These are phyloP conservation scores for Harmothoe impar DNA, from an alignment of 2,888 invertebrate genomes.

Conservation along the genomic window DNA sequence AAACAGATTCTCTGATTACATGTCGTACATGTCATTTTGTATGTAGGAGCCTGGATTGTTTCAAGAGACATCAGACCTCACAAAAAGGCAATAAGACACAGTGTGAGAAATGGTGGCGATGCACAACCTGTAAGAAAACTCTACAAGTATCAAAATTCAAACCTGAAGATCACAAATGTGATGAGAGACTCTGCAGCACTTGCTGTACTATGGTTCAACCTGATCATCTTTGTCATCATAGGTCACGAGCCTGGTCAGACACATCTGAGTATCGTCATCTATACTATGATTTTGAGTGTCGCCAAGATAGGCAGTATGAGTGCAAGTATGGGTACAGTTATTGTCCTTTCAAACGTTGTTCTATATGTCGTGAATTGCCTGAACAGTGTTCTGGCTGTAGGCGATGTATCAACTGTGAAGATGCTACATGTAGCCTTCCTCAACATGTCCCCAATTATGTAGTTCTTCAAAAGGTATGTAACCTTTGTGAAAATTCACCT, in stretches of 20 bases:
- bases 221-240: background rate
- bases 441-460: background rate
- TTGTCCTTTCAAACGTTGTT: background rate
- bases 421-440: background rate
- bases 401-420: background rate
- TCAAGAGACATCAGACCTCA: background rate
- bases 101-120: background rate
- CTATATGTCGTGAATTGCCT: background rate
- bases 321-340: background rate
- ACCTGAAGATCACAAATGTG: background rate
- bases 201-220: background rate
- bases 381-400: background rate
- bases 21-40: background rate
- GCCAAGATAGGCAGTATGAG: background rate
- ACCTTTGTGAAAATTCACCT: background rate
- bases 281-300: conserved; percentile 8
- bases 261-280: background rate
- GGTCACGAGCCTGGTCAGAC: background rate
- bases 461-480: background rate
- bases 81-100: background rate
- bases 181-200: background rate
- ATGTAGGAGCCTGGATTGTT: background rate
- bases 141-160: background rate
- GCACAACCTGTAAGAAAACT: background rate
- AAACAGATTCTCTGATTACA: background rate